Evolutionary conservation across 2,113 vertebrate genomes (phyloP).

Genomic region (Scomber japonicus): DNA sequence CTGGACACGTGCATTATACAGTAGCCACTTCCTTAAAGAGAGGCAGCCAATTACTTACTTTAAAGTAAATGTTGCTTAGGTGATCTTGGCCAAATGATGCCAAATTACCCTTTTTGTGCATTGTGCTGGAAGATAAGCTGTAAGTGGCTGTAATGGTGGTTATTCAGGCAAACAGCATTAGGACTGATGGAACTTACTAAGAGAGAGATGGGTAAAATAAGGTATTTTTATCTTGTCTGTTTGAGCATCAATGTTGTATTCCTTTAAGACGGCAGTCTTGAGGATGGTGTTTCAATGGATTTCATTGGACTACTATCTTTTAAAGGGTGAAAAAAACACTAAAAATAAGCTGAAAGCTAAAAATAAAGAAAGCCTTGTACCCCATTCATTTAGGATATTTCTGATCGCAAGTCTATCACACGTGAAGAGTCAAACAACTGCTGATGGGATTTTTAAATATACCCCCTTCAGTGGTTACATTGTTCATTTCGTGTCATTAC

Average conservation of each 20-base stretch:
- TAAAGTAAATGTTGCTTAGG: constrained; percentile 12
- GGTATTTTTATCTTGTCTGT: neutral
- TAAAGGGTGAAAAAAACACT: neutral
- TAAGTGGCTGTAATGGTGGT: constrained; percentile 29
- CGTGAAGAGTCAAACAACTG: neutral
- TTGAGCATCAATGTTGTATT: rapidly evolving
- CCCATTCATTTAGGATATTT: neutral
- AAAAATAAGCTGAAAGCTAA: neutral
- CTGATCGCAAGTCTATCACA: neutral
- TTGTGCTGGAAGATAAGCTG: constrained; percentile 11
- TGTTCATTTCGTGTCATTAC: neutral
- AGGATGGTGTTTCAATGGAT: neutral
- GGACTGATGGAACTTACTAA: constrained; percentile 19
- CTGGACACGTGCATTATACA: neutral
- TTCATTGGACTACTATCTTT: neutral
- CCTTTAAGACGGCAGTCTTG: neutral
- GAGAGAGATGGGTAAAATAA: neutral
- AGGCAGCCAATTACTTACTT: constrained; percentile 22
- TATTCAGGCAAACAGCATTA: constrained; percentile 4
- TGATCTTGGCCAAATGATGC: neutral
- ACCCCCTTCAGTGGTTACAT: neutral
- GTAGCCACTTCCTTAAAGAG: neutral
- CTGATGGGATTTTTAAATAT: neutral
- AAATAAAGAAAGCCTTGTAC: no score
- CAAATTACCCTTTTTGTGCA: constrained; percentile 13